A percentile compares a stretch with the other conserved stretches of the same genome.
These are phyloP conservation scores for Cyphomyrus plagiostoma DNA, from an alignment of 2,113 vertebrate genomes.

Conservation along the genomic window DNA sequence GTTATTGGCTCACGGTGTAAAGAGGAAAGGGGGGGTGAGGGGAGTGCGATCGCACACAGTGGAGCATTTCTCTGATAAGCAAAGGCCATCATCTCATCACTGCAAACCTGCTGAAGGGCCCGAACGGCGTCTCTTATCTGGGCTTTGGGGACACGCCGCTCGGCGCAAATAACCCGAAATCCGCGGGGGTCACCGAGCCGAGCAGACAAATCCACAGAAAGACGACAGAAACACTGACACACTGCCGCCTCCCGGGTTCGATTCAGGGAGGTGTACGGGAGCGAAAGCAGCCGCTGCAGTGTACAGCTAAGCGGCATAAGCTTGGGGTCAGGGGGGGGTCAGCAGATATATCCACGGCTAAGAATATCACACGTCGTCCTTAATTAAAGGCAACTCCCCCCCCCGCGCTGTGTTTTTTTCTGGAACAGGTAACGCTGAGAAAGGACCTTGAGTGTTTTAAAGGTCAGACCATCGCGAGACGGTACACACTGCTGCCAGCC, in stretches of 20 bases:
- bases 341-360: neutral
- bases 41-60: neutral
- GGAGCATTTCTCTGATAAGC: neutral
- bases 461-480: constrained; percentile 9
- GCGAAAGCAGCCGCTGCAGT: neutral
- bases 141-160: neutral
- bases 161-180: neutral
- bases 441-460: constrained; percentile 8
- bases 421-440: neutral
- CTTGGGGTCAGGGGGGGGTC: neutral
- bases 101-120: too few relatives aligned
- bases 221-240: neutral
- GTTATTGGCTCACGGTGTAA: neutral
- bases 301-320: neutral
- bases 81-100: neutral
- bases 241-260: neutral
- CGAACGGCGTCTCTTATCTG: neutral
- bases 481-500: neutral
- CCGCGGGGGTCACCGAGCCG: neutral
- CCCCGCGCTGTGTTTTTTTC: neutral
- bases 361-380: neutral
- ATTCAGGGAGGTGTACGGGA: neutral
- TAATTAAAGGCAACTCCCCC: neutral
- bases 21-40: neutral
- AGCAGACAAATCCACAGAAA: neutral